Conservation (phyloP, 2,113 vertebrate genomes). For the Propithecus coquereli region DNA sequence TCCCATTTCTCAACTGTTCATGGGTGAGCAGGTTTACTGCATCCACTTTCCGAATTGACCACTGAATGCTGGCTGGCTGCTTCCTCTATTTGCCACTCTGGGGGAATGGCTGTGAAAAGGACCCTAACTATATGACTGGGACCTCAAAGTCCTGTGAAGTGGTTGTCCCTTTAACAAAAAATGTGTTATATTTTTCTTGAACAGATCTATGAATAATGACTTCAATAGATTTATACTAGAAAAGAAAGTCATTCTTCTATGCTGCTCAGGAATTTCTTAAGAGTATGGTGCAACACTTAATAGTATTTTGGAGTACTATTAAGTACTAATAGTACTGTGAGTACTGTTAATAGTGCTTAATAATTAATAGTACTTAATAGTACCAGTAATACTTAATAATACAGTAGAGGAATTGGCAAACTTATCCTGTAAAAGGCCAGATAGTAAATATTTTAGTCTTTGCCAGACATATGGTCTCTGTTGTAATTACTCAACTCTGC, state of each 20-base stretch:
- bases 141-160: not conserved
- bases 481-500: not conserved
- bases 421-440: not conserved
- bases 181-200: not conserved
- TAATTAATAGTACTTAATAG: not conserved
- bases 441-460: not conserved
- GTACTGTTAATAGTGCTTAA: not conserved
- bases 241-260: not conserved
- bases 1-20: not conserved
- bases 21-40: too few species aligned
- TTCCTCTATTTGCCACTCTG: not conserved
- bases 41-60: not conserved
- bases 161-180: not conserved
- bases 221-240: not conserved
- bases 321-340: not conserved
- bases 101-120: not conserved
- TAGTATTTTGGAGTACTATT: not conserved
- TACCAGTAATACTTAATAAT: not conserved
- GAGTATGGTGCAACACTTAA: not conserved
- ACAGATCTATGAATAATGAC: not conserved
- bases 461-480: not conserved
- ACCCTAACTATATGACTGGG: not conserved
- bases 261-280: not conserved
- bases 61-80: not conserved
- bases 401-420: not conserved